These are phyloP conservation scores for Myotis pilosus DNA, from an alignment of 2,797 vertebrate species.

Conservation along the genomic window DNA sequence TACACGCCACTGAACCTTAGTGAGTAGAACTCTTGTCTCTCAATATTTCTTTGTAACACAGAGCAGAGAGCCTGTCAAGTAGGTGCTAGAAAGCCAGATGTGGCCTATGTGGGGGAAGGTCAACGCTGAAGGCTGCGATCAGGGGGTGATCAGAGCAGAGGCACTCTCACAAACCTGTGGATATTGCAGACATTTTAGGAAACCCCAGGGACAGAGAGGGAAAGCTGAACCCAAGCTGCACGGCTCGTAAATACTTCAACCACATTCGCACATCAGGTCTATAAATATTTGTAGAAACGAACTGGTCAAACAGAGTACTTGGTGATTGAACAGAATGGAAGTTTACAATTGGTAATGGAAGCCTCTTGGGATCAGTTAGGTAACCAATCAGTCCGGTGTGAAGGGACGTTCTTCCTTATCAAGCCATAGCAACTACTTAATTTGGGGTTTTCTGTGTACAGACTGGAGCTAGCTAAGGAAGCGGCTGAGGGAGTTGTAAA, in stretches of 20 bases:
- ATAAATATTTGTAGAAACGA: conserved; percentile 25
- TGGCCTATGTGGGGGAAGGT: neutral
- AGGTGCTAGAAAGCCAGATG: neutral
- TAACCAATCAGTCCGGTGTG: neutral
- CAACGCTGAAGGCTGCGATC: neutral
- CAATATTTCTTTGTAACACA: neutral
- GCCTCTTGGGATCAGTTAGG: neutral
- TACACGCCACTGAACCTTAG: neutral
- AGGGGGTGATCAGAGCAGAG: neutral
- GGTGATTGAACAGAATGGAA: neutral
- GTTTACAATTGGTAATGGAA: neutral
- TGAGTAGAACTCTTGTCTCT: neutral
- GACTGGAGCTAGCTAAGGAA: neutral
- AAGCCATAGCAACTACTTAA: neutral
- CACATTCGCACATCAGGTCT: neutral
- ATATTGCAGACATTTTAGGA: neutral
- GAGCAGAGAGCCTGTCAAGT: neutral
- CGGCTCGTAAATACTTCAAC: neutral
- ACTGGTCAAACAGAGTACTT: neutral
- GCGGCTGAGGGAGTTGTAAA: neutral
- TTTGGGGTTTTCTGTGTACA: neutral
- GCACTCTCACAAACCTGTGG: neutral
- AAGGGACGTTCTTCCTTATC: neutral
- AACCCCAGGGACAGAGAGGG: neutral
- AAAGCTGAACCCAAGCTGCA: neutral